A percentile compares a stretch with the other conserved stretches of the same genome.
These are phyloP conservation scores for Pseudomyrmex pallidus DNA, from an alignment of 1,140 invertebrate species.

Conservation along the genomic window DNA sequence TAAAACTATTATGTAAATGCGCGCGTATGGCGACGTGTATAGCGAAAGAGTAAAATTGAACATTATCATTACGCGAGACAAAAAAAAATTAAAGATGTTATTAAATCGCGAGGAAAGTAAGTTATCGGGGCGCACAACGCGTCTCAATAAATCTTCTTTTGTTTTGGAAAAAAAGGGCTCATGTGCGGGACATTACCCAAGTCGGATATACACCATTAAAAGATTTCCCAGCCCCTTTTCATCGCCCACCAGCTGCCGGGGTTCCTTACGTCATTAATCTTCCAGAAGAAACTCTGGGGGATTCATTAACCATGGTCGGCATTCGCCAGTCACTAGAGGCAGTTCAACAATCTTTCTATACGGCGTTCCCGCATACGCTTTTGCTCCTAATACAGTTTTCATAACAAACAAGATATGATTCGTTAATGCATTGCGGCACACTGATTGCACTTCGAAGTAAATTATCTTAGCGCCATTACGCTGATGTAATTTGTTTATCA, in stretches of 20 bases:
- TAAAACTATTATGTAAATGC: not conserved
- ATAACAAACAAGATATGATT: conserved; percentile 17
- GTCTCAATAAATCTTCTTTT: conserved; percentile 44
- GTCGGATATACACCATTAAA: conserved; percentile 37
- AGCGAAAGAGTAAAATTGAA: not conserved
- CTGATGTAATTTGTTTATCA: not conserved
- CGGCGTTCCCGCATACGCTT: not conserved
- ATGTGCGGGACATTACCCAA: conserved; percentile 46
- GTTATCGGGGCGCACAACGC: conserved; percentile 17
- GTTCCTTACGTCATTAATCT: conserved; percentile 71
- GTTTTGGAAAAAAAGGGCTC: conserved; percentile 20
- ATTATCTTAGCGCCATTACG: conserved; percentile 1
- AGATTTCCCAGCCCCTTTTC: conserved; percentile 48
- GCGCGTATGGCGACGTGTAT: not conserved
- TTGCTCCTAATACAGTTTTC: conserved; percentile 22
- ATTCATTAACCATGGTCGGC: conserved; percentile 69
- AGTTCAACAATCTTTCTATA: conserved; percentile 60
- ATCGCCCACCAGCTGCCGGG: conserved; percentile 31
- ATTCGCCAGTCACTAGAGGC: conserved; percentile 59
- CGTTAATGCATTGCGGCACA: not conserved
- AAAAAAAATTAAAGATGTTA: too few species aligned
- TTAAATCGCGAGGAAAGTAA: conserved; percentile 10
- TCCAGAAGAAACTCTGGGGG: conserved; percentile 61
- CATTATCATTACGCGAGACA: not conserved
- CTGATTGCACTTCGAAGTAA: not conserved